Base-by-base conservation (phyloP, 2,797 vertebrate genomes). In the Cichlasoma orientale region DNA sequence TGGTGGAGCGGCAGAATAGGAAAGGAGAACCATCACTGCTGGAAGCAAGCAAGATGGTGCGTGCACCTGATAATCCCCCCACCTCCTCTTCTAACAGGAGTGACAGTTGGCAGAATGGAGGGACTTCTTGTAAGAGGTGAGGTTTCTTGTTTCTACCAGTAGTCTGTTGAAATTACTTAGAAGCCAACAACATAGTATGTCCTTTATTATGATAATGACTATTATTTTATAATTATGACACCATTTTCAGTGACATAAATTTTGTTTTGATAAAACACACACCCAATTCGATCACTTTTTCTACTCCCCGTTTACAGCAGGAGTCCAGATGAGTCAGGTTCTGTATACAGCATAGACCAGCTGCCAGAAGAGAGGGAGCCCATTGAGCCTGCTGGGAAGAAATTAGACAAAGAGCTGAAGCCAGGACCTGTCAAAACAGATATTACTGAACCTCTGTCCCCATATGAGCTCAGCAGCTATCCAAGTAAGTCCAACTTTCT, bases 1-100 rank as follows among this genome's bases (percentile, higher is more conserved):
- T 99, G 55, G 96, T 96, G 2, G 98, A 99, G 74, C 92, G 98
- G 25, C 98, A 99, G 90, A 98, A 96, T 94, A 96, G 98, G 69
- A 99, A 98, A 92, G 94, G 96, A 1, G 98, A 99, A 70, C 93
- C 96, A 0, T 92, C 93, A 13, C 93, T 96, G 78, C 94, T 97
- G 78, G 96, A 96, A 41, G 95, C 91, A 1, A 95, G 95, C 86
- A 99, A 97, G 82, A 91, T 97, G 0, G 36, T 90, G 6, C 95
- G 96, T 78, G 89, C 94, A 3, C 90, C 95, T 19, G 97, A 97
- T 75, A 80, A 94, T 23, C 79, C 94, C 47, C 89, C 91, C 2
- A 79, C 85, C 3, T 77, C 88, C 7, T 86, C 93, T 1, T 92
- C 90, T 7, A 92, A 89, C 86, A 95, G 96, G 78, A 96, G 88